phyloP scores from a whole-genome alignment of 2,888 invertebrate species.

The Nasonovia ribisnigri region DNA sequence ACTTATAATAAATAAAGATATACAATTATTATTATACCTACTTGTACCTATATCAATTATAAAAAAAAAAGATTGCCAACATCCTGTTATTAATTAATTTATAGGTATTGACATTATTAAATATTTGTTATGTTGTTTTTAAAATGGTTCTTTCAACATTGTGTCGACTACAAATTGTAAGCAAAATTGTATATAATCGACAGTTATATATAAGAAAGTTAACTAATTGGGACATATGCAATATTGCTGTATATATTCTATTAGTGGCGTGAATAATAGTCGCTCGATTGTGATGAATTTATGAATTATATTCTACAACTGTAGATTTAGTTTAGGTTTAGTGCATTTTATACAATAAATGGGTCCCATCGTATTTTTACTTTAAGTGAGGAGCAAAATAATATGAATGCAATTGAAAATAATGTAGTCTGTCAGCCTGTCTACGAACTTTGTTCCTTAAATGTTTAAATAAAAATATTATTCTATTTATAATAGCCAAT shows the following conservation, averaged over 20 bases:
- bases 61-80: too few relatives aligned
- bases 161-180: background rate
- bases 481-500: too few relatives aligned
- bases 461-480: too few relatives aligned
- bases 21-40: too few relatives aligned
- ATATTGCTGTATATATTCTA: background rate
- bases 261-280: background rate
- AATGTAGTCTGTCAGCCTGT: background rate
- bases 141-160: too few relatives aligned
- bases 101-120: too few relatives aligned
- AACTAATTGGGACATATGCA: background rate
- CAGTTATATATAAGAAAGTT: background rate
- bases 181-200: background rate
- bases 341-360: background rate
- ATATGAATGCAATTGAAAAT: background rate
- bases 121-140: too few relatives aligned
- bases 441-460: background rate
- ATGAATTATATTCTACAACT: background rate
- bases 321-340: background rate
- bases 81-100: too few relatives aligned
- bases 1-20: too few relatives aligned
- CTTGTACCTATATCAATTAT: too few relatives aligned
- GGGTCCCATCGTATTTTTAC: background rate
- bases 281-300: background rate
- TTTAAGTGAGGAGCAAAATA: background rate